Base-by-base conservation (phyloP, 2,888 invertebrate species). In the Amiota minor region DNA sequence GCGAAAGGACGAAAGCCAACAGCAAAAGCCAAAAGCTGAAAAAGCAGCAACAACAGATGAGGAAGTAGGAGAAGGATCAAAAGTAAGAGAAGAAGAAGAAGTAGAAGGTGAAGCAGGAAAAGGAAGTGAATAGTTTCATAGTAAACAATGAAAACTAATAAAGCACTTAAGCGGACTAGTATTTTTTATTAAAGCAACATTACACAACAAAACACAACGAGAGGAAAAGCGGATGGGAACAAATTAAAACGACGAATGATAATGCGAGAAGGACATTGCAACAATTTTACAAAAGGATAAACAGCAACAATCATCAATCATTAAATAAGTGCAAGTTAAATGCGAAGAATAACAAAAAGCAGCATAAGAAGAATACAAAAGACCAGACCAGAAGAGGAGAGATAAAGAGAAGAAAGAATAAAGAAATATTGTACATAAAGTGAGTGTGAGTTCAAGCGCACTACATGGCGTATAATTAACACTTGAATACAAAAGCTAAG, bases 141-240 rank as follows among this genome's bases (percentile, higher is more conserved):
- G 78, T 79, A 83, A 81, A 79, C 78, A 86, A 83, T 81, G 81
- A 78, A 76, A 83, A 80, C 80, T 79, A 84, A 80, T 86, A 82
- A 86, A 85, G 84, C 80, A 83, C 78, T 81, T 81, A 84, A 87
- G 80, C 75, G 77, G 79, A 77, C 35, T 35, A 35, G 35, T 35
- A 35, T 78, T 72, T 77, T 73, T 80, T 77, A 75, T 74, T 75
- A 59, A 49, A 77, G 76, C 76, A 77, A 72, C 76, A 78, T 6
- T 18, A 23, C 53, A 45, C 35, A 49, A 70, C 12, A 59, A 12
- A 72, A 46, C 16, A 68, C 53, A 49, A 61, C 53, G 61, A 56
- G 50, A 67, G 77, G 74, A 4, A 35, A 62, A 73, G 8, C 45
- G 9, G 46, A 18, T 56, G 35, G 18, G 16, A 68, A 65, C 45